These are phyloP conservation scores for Drosophila micromelanica DNA, from an alignment of 1,140 invertebrate species.

Conservation along the genomic window DNA sequence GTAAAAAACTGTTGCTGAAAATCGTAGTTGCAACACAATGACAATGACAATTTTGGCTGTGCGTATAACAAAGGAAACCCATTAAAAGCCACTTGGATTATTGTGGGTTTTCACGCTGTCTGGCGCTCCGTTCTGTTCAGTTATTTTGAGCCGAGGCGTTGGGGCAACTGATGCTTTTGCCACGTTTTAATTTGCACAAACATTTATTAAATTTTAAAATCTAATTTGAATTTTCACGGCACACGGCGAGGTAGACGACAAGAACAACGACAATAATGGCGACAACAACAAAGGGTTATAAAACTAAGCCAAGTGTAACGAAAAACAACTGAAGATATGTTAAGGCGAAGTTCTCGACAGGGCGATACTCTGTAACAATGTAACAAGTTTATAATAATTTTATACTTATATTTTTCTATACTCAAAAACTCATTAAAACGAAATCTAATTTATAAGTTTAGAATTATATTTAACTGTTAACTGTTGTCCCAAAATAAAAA, in stretches of 20 bases:
- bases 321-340: slow-evolving; percentile 35
- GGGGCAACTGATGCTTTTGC: slow-evolving; percentile 52
- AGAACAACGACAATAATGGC: neutral
- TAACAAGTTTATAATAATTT: too few relatives aligned
- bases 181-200: slow-evolving; percentile 72
- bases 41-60: neutral
- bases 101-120: slow-evolving; percentile 47
- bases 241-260: slow-evolving; percentile 38
- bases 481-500: too few relatives aligned
- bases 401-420: too few relatives aligned
- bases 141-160: slow-evolving; percentile 19
- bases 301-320: slow-evolving; percentile 68
- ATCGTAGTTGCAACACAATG: slow-evolving; percentile 5
- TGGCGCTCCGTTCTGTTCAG: neutral
- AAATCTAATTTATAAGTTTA: neutral
- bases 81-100: slow-evolving; percentile 68
- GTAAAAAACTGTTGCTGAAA: neutral
- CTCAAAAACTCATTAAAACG: neutral
- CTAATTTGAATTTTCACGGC: slow-evolving; percentile 80
- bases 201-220: slow-evolving; percentile 82
- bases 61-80: slow-evolving; percentile 49
- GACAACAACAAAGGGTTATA: slow-evolving; percentile 37
- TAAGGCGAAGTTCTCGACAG: neutral
- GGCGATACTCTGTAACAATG: slow-evolving; percentile 5
- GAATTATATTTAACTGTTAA: too few relatives aligned